phyloP scores from a whole-genome alignment of 37 sponge, comb jelly and placozoan species.

The Cladorhizidae sp. region DNA sequence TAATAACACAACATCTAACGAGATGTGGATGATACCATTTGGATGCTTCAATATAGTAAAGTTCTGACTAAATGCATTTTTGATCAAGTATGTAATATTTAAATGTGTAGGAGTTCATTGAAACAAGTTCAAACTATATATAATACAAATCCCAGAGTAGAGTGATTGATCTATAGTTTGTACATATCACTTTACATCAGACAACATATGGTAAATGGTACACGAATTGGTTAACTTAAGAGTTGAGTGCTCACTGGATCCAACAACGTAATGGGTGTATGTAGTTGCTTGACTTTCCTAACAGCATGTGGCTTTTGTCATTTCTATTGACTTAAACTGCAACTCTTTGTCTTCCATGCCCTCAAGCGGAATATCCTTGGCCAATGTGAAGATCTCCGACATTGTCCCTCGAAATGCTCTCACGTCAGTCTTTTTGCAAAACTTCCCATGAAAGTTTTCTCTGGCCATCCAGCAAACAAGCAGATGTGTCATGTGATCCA shows the following conservation, averaged over 20 bases:
- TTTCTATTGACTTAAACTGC: slow-evolving; percentile 68
- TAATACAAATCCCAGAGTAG: too few relatives aligned
- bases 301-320: slow-evolving; percentile 42
- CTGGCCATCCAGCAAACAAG: slow-evolving; percentile 86
- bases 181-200: too few relatives aligned
- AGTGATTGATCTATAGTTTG: too few relatives aligned
- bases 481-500: slow-evolving; percentile 75
- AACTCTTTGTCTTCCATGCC: slow-evolving; percentile 62
- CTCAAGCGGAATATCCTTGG: slow-evolving; percentile 61
- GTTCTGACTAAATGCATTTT: too few relatives aligned
- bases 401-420: slow-evolving; percentile 83
- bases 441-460: slow-evolving; percentile 82
- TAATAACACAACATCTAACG: not conserved
- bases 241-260: too few relatives aligned
- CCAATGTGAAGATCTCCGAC: slow-evolving; percentile 83
- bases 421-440: slow-evolving; percentile 81
- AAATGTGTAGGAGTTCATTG: too few relatives aligned
- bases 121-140: too few relatives aligned
- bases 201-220: too few relatives aligned
- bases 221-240: too few relatives aligned
- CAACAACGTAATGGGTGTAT: too few relatives aligned
- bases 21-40: not conserved
- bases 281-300: too few relatives aligned
- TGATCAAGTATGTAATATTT: too few relatives aligned
- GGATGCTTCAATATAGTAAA: not conserved